Percentiles rank a stretch among this genome's conserved stretches.
These are phyloP conservation scores for Amblyornis subalaris DNA, from an alignment of 2,113 vertebrate genomes.

Conservation along the genomic window DNA sequence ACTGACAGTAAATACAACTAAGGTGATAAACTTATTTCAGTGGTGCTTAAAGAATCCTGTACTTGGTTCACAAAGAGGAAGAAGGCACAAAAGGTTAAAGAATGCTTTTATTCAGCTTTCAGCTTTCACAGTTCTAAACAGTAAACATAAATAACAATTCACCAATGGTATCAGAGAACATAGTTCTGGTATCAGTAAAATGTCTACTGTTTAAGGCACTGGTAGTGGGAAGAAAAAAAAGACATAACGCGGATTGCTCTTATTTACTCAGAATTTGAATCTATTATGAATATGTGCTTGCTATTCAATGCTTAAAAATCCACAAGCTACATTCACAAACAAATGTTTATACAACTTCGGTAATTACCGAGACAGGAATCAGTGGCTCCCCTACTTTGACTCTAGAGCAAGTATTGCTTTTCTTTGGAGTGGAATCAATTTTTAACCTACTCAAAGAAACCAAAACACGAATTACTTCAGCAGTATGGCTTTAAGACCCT, in stretches of 20 bases:
- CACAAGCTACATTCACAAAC: not conserved
- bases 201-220: constrained; percentile 66
- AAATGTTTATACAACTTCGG: not conserved
- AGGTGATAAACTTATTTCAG: not conserved
- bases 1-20: not conserved
- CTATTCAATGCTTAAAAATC: not conserved
- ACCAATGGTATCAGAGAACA: not conserved
- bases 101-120: constrained; percentile 65
- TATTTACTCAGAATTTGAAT: not conserved
- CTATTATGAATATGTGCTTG: not conserved
- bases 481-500: constrained; percentile 47
- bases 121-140: constrained; percentile 53
- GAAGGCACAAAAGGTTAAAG: not conserved
- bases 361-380: not conserved
- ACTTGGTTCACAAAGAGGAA: not conserved
- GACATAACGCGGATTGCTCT: not conserved
- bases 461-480: not conserved
- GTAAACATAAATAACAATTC: constrained; percentile 37
- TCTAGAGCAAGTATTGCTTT: not conserved
- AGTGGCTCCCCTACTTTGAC: not conserved
- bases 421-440: constrained; percentile 2
- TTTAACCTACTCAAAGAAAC: not conserved
- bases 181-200: constrained; percentile 11
- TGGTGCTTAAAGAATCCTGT: not conserved
- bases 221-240: not conserved